Evolutionary conservation across 2,888 invertebrate genomes (phyloP).

Genomic region (Tubulanus polymorphus): DNA sequence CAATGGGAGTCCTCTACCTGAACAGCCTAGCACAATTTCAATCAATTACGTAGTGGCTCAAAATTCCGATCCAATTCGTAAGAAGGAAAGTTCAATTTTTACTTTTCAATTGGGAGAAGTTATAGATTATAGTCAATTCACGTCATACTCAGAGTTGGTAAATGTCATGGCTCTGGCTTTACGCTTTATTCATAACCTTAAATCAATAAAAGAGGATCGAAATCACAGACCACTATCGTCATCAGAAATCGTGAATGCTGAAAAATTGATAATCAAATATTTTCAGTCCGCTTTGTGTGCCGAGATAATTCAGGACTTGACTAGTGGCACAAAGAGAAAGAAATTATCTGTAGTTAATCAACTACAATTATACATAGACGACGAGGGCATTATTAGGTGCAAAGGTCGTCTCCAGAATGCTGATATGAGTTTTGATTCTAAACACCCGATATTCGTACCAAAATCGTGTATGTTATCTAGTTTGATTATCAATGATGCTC

Average conservation of each 20-base stretch:
- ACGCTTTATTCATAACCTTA: not conserved
- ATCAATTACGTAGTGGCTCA: no score
- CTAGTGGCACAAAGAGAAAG: no score
- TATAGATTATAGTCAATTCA: no score
- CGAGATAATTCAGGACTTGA: not conserved
- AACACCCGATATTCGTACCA: constrained; percentile 1
- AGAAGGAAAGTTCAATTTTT: no score
- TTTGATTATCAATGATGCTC: not conserved
- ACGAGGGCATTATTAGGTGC: not conserved
- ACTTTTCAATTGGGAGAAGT: no score
- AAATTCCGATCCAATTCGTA: no score
- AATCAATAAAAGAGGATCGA: not conserved
- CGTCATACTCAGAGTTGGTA: not conserved
- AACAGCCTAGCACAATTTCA: no score
- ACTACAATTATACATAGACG: not conserved
- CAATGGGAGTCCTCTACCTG: no score
- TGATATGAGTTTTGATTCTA: not conserved
- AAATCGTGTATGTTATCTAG: not conserved
- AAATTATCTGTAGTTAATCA: not conserved
- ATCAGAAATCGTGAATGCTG: not conserved
- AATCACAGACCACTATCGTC: not conserved
- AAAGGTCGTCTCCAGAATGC: not conserved
- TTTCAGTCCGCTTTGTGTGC: not conserved
- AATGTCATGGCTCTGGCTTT: not conserved
- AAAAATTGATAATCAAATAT: not conserved